A percentile compares a stretch with the other conserved stretches of the same genome.
These are phyloP conservation scores for Meloidogyne hapla DNA, from an alignment of 1,140 invertebrate genomes.

Conservation along the genomic window DNA sequence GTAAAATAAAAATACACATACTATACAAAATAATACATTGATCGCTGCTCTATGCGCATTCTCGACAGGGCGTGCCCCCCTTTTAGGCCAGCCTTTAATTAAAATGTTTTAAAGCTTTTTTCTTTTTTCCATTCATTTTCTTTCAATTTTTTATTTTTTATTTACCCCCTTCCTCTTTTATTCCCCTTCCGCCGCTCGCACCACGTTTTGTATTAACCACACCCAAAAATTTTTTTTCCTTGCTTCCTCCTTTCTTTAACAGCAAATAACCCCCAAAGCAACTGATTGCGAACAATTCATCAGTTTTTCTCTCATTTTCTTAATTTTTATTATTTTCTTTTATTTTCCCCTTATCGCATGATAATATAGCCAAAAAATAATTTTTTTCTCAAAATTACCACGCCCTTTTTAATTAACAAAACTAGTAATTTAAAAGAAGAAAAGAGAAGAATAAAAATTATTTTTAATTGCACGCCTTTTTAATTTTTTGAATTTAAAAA, in stretches of 20 bases:
- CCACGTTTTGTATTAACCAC: background rate
- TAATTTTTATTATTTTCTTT: background rate
- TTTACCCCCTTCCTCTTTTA: background rate
- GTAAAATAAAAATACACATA: too few relatives aligned
- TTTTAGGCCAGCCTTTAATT: background rate
- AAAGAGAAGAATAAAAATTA: too few relatives aligned
- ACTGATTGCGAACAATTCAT: background rate
- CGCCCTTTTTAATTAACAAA: background rate
- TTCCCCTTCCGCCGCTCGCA: background rate
- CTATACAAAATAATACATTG: background rate
- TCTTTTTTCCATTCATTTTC: background rate
- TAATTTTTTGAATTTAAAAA: too few relatives aligned
- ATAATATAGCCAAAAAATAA: background rate
- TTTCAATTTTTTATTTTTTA: background rate
- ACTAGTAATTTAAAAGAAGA: too few relatives aligned
- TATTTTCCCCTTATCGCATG: background rate
- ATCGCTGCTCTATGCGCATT: background rate
- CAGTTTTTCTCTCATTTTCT: background rate
- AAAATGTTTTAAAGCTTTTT: too few relatives aligned
- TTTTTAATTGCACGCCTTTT: too few relatives aligned
- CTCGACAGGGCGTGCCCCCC: background rate
- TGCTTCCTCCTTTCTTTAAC: background rate
- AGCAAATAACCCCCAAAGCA: background rate
- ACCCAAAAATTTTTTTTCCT: background rate
- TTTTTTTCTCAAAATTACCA: background rate